Evolutionary conservation across 2,113 vertebrate genomes (phyloP).

Genomic region (Oncorhynchus clarkii): DNA sequence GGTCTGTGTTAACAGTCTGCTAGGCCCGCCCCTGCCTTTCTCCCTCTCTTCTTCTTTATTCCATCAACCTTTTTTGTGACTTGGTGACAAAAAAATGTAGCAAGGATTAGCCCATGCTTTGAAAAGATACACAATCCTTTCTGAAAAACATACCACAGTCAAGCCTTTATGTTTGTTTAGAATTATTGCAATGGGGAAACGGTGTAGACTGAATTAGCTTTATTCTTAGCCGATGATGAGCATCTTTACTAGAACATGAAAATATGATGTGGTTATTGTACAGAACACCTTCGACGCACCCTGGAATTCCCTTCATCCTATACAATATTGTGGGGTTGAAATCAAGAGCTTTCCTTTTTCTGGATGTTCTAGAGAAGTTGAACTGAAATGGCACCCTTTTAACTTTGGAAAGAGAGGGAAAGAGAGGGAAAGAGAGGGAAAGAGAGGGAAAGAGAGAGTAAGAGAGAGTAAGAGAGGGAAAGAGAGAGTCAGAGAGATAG

Average conservation of each 20-base stretch:
- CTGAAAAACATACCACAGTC: conserved; percentile 13
- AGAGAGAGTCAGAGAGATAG: no score
- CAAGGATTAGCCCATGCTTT: conserved; percentile 40
- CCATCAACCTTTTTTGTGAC: no score
- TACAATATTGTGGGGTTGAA: background rate
- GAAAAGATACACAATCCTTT: conserved; percentile 41
- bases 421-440: background rate
- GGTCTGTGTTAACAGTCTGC: conserved; percentile 61
- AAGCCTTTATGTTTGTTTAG: background rate
- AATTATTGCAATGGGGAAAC: background rate
- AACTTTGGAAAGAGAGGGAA: conserved; percentile 49
- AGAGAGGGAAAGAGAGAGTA: background rate
- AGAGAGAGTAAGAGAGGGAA: no score
- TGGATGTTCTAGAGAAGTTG: conserved; percentile 14
- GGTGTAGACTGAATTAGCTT: no score
- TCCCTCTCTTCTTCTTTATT: background rate
- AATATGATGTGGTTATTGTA: background rate
- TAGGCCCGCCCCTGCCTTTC: conserved; percentile 53
- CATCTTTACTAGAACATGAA: no score
- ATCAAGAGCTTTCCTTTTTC: background rate
- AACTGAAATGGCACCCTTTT: conserved; percentile 59
- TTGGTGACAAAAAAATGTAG: no score
- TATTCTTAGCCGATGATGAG: no score
- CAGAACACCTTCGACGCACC: conserved; percentile 3
- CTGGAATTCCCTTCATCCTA: background rate